Conservation (phyloP, 2,888 invertebrate species). For the Ichneumoninae sp. region DNA sequence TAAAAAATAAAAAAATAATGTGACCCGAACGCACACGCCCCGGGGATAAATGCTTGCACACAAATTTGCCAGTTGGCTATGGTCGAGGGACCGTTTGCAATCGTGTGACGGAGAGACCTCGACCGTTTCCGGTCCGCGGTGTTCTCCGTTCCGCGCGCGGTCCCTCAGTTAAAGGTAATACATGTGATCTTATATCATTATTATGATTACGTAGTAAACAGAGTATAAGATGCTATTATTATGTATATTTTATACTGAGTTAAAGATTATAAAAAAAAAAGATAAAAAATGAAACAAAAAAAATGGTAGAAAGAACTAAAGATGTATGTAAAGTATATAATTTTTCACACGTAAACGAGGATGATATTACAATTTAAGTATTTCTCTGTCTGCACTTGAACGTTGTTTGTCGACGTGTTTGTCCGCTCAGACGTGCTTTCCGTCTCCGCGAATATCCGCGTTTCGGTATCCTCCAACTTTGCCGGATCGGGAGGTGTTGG, state of each 20-base stretch:
- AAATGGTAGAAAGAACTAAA: constrained; percentile 64
- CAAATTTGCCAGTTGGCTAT: constrained; percentile 77
- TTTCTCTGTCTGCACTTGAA: constrained; percentile 54
- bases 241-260: constrained; percentile 80
- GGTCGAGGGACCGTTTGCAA: constrained; percentile 63
- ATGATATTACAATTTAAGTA: constrained; percentile 70
- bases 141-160: constrained; percentile 55
- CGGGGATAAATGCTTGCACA: constrained; percentile 69
- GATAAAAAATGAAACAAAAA: constrained; percentile 44
- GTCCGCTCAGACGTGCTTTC: neutral
- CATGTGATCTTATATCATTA: constrained; percentile 78
- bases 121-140: neutral
- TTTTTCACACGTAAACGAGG: constrained; percentile 69
- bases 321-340: constrained; percentile 71
- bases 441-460: neutral
- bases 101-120: constrained; percentile 4
- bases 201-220: constrained; percentile 77
- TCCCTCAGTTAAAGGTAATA: constrained; percentile 72
- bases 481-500: neutral
- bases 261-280: constrained; percentile 67
- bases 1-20: constrained; percentile 13
- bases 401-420: constrained; percentile 9
- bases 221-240: constrained; percentile 79
- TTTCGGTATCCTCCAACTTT: neutral
- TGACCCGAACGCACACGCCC: constrained; percentile 49